Base-by-base conservation (phyloP, 1,140 invertebrate species). In the Drosophila dunni region DNA sequence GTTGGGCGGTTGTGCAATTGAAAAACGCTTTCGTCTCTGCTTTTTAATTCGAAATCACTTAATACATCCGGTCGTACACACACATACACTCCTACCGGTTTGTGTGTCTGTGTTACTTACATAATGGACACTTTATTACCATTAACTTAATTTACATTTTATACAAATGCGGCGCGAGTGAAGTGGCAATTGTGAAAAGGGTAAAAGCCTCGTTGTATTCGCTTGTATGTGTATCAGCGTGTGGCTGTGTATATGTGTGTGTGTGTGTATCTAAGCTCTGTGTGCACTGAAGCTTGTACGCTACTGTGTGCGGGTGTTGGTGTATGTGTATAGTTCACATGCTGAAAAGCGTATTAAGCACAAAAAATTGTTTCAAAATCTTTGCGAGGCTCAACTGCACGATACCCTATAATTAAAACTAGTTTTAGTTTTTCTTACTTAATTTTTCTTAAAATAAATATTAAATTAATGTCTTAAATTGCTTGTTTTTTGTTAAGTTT, bases 111-210 rank as follows among this genome's bases (percentile, higher is more conserved):
- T 72, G 73, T 62, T 75, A 69, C 71, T 81, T 79, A 88, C 84
- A 88, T 88, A 86, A 88, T 86, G 83, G 79, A 80, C 83, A 86
- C 83, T 86, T 86, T 86, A 86, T 86, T 83, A 83, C 76, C 83
- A 88, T 86, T 88, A 86, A 86, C 83, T 86, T 78, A 74, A 88
- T 86, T 88, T 88, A 79, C 76, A 86, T 88, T 88, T 86, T 78
- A 88, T 83, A 79, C 79, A 82, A 86, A 86, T 86, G 76, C 65
- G 83, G 68, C 76, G 76, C 79, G 75, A 76, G 67, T 79, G 57
- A 63, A 75, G 71, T 68, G 76, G 58, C 61, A 80, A 78, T 73
- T 45, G 58, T 63, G 60, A 75, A 81, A 77, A 66, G 83, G 79
- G 79, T 79, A 78, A 81, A 70, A 67, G 60, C 57, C 46, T 54